Conservation (phyloP, 1,140 invertebrate genomes). For the Melanaphis sacchari region DNA sequence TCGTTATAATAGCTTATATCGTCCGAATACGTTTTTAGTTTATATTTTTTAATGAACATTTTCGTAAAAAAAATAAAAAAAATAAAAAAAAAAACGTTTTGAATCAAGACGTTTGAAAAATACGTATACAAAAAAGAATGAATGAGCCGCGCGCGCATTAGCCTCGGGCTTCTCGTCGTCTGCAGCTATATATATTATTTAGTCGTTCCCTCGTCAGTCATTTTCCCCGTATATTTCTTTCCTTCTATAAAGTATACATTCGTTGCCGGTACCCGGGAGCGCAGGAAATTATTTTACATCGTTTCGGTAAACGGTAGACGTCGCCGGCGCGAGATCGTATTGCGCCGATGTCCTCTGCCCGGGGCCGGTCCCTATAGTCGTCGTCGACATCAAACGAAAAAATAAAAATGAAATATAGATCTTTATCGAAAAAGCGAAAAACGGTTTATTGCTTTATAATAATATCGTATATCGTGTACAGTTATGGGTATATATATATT, state of each 20-base stretch:
- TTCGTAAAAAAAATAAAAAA: conserved; percentile 7
- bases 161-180: not conserved
- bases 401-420: conserved; percentile 14
- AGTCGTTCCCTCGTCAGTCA: not conserved
- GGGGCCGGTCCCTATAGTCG: not conserved
- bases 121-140: conserved; percentile 6
- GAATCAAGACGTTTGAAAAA: conserved; percentile 39
- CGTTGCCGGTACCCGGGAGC: conserved; percentile 24
- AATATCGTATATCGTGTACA: not conserved
- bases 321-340: not conserved
- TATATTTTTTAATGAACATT: conserved; percentile 16
- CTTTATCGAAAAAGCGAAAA: conserved; percentile 6
- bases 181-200: not conserved
- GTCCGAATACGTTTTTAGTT: not conserved
- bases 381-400: conserved; percentile 47
- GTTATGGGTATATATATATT: not conserved
- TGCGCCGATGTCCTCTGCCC: not conserved
- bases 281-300: conserved; percentile 53
- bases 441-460: conserved; percentile 27
- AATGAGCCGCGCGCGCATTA: conserved; percentile 21
- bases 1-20: conserved; percentile 1
- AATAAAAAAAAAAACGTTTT: conserved; percentile 11
- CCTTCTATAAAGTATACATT: not conserved
- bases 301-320: conserved; percentile 50
- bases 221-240: not conserved